Conservation (phyloP, 2,797 vertebrate species). For the Cuniculus paca region DNA sequence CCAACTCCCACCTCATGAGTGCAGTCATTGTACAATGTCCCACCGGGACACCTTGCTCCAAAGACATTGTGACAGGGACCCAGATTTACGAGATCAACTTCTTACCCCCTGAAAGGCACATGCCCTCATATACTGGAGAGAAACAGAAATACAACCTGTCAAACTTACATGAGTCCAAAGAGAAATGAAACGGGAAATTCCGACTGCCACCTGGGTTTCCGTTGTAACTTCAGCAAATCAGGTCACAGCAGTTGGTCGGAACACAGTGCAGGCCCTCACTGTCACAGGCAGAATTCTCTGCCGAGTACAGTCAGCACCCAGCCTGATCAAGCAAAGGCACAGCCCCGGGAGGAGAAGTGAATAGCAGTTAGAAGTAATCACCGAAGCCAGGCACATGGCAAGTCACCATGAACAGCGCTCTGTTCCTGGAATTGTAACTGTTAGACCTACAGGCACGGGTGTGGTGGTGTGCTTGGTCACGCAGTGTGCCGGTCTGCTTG, state of each 20-base stretch:
- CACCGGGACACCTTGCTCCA: neutral
- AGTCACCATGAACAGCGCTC: neutral
- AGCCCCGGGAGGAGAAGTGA: neutral
- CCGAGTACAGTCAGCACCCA: fast-evolving
- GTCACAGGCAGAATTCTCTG: neutral
- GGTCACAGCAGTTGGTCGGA: neutral
- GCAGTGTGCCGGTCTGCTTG: fast-evolving
- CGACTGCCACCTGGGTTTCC: neutral
- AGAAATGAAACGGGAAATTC: neutral
- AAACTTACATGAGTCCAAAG: neutral
- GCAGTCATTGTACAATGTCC: neutral
- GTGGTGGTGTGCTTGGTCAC: neutral
- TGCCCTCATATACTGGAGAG: neutral
- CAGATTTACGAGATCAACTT: neutral
- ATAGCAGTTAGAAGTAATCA: fast-evolving
- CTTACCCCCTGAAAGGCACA: neutral
- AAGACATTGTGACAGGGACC: neutral
- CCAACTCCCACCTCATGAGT: fast-evolving
- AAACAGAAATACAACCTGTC: neutral
- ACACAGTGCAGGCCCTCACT: neutral
- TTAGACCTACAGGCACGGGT: neutral
- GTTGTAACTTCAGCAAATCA: neutral
- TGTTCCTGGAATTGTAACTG: too few relatives aligned
- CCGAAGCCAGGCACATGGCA: neutral
- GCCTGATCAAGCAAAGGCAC: neutral